phyloP scores from a whole-genome alignment of 2,113 vertebrate genomes.

The Phoenicopterus ruber region DNA sequence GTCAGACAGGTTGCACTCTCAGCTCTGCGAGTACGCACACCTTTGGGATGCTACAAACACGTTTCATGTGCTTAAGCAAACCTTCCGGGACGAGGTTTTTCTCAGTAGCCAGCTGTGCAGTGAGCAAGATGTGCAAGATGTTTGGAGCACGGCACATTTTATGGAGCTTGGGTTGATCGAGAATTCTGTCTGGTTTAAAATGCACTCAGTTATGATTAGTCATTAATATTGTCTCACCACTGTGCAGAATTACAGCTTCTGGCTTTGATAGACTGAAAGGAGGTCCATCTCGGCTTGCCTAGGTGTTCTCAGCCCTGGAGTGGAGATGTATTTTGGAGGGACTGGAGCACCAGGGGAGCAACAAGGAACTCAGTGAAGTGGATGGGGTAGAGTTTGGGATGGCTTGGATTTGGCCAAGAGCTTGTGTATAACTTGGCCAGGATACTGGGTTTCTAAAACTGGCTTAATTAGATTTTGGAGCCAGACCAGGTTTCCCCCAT shows the following conservation, averaged over 20 bases:
- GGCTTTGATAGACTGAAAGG: neutral
- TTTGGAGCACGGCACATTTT: neutral
- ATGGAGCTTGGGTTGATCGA: neutral
- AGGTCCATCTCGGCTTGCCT: neutral
- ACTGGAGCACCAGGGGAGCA: neutral
- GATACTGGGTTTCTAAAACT: neutral
- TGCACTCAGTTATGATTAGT: neutral
- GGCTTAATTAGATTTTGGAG: neutral
- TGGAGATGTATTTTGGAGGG: neutral
- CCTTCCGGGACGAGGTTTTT: neutral
- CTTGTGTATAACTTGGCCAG: neutral
- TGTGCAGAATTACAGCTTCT: neutral
- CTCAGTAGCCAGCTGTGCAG: conserved; percentile 36
- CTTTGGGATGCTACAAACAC: conserved; percentile 38
- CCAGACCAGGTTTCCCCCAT: neutral
- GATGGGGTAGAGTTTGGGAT: neutral
- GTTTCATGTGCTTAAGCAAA: neutral
- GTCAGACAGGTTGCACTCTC: neutral
- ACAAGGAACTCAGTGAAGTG: neutral
- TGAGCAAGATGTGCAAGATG: neutral
- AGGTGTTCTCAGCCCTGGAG: neutral
- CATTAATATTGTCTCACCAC: neutral
- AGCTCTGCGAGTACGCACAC: neutral
- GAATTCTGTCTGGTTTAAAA: neutral
- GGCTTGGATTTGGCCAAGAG: neutral